phyloP scores from a whole-genome alignment of 2,888 invertebrate genomes.

The Sturmia bella region DNA sequence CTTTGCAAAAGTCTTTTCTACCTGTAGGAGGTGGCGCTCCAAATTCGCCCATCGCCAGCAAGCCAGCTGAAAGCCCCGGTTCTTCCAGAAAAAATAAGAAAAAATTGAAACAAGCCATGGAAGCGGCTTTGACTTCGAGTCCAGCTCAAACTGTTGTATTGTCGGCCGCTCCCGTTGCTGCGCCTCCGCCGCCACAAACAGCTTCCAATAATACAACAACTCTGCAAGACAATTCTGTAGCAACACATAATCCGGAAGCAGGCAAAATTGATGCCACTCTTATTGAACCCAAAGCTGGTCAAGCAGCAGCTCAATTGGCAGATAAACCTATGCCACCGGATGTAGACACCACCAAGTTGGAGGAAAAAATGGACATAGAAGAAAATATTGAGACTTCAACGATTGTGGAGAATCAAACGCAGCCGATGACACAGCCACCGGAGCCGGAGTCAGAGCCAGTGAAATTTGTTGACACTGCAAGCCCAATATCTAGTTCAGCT shows the following conservation, averaged over 20 bases:
- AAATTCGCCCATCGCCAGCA: constrained; percentile 2
- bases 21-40: constrained; percentile 6
- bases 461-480: constrained; percentile 8
- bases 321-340: background rate
- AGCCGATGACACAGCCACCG: background rate
- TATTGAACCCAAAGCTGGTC: background rate
- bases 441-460: background rate
- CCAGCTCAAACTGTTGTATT: constrained; percentile 2
- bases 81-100: constrained; percentile 72
- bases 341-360: constrained; percentile 24
- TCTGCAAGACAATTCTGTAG: background rate
- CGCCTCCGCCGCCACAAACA: background rate
- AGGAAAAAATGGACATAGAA: constrained; percentile 61
- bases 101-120: constrained; percentile 69
- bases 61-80: constrained; percentile 26
- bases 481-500: constrained; percentile 28
- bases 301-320: background rate
- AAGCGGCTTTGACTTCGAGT: constrained; percentile 58
- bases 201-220: background rate
- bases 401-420: constrained; percentile 30
- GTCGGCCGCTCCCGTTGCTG: background rate
- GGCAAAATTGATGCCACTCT: constrained; percentile 19
- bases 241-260: constrained; percentile 3
- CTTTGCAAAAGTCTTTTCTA: constrained; percentile 77
- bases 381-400: constrained; percentile 16